Evolutionary conservation across 2,113 vertebrate genomes (phyloP).

Genomic region (Octodon degus): DNA sequence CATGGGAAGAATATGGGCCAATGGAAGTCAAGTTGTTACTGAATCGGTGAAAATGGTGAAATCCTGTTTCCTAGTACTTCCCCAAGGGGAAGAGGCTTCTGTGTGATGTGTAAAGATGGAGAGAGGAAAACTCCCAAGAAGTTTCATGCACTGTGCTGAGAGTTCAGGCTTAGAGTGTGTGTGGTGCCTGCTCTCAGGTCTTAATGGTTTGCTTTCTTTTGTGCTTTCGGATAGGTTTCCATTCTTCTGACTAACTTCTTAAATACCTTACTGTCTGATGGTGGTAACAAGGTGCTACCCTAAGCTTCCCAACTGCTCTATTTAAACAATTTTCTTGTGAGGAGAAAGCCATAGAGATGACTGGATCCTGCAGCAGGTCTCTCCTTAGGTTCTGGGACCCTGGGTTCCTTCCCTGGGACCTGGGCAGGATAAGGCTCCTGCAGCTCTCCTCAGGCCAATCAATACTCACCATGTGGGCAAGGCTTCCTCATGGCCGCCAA

Average conservation of each 20-base stretch:
- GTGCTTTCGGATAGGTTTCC: not conserved
- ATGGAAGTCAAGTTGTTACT: not conserved
- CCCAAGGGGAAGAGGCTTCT: not conserved
- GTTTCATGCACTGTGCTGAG: not conserved
- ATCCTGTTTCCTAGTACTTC: not conserved
- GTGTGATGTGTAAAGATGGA: not conserved
- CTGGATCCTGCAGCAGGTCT: not conserved
- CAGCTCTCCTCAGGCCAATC: not conserved
- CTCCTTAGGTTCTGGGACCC: not conserved
- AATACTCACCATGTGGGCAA: not conserved
- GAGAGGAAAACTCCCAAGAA: not conserved
- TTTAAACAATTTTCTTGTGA: not conserved
- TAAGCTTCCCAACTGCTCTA: not conserved
- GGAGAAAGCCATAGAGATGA: not conserved
- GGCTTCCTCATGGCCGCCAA: not conserved
- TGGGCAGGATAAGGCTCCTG: not conserved
- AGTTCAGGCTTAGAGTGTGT: not conserved
- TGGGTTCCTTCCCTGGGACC: not conserved
- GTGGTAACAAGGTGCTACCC: not conserved
- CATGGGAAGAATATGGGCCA: not conserved
- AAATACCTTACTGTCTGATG: not conserved
- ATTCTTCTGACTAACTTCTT: conserved; percentile 17
- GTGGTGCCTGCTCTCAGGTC: not conserved
- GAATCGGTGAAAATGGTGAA: not conserved
- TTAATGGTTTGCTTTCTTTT: not conserved